phyloP scores from a whole-genome alignment of 2,797 vertebrate species.

The Pantherophis vulpinus region DNA sequence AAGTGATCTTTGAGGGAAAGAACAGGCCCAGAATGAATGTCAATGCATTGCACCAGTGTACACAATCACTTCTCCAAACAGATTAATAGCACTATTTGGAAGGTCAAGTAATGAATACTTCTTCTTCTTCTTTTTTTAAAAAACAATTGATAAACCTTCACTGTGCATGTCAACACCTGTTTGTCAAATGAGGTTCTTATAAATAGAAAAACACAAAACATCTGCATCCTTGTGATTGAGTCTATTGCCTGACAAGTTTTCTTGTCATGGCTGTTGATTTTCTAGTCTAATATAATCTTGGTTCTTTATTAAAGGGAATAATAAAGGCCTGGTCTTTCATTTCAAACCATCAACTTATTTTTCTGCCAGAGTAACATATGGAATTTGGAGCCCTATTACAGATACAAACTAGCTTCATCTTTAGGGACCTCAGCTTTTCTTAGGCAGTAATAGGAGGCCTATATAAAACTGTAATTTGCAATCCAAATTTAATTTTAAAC shows the following conservation, averaged over 20 bases:
- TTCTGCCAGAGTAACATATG: conserved; percentile 71
- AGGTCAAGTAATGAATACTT: neutral
- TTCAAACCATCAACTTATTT: conserved; percentile 58
- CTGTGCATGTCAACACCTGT: conserved; percentile 29
- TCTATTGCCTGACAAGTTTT: neutral
- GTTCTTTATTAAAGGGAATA: conserved; percentile 66
- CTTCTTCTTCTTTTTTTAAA: neutral
- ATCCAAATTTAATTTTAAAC: conserved; percentile 76
- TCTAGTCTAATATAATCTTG: conserved; percentile 49
- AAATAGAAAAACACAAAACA: conserved; percentile 12
- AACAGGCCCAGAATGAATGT: conserved; percentile 28
- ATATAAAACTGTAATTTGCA: conserved; percentile 73
- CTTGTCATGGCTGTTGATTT: conserved; percentile 41
- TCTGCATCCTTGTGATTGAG: conserved; percentile 31
- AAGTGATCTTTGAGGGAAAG: neutral
- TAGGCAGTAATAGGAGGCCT: conserved; percentile 62
- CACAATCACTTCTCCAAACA: neutral
- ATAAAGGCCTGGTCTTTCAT: conserved; percentile 47
- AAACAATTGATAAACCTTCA: conserved; percentile 22
- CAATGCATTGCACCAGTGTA: conserved; percentile 15
- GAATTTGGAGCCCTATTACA: conserved; percentile 64
- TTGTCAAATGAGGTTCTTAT: conserved; percentile 4
- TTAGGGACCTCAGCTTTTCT: conserved; percentile 70
- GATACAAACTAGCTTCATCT: conserved; percentile 72
- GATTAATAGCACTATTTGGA: neutral